phyloP scores from a whole-genome alignment of 2,888 invertebrate genomes.

The Gibbula magus region DNA sequence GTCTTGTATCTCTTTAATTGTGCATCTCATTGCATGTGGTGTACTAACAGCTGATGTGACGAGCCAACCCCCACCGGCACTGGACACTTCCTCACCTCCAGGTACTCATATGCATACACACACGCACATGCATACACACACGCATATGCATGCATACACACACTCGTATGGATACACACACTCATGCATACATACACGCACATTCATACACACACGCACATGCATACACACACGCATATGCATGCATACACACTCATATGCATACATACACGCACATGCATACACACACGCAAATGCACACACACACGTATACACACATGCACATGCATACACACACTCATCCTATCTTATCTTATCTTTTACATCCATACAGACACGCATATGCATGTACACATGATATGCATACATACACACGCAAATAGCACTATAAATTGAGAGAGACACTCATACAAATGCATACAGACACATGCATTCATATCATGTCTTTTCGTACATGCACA shows the following conservation, averaged over 20 bases:
- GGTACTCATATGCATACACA: background rate
- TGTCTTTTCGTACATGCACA: background rate
- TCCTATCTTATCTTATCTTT: background rate
- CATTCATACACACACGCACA: background rate
- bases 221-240: background rate
- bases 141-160: background rate
- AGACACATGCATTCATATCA: background rate
- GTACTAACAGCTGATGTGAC: slow-evolving; percentile 17
- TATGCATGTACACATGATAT: background rate
- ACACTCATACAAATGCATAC: background rate
- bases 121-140: background rate
- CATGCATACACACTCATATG: background rate
- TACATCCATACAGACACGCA: background rate
- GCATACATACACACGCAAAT: background rate
- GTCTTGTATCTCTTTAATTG: background rate
- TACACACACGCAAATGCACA: background rate
- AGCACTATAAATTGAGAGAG: too few relatives aligned
- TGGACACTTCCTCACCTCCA: slow-evolving; percentile 4
- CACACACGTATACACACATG: background rate
- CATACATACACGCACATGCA: background rate
- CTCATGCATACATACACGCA: background rate
- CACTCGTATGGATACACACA: background rate
- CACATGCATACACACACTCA: background rate
- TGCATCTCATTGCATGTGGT: slow-evolving; percentile 19
- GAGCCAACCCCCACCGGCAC: background rate